Base-by-base conservation (phyloP, 1,140 invertebrate species). In the Asobara japonica region DNA sequence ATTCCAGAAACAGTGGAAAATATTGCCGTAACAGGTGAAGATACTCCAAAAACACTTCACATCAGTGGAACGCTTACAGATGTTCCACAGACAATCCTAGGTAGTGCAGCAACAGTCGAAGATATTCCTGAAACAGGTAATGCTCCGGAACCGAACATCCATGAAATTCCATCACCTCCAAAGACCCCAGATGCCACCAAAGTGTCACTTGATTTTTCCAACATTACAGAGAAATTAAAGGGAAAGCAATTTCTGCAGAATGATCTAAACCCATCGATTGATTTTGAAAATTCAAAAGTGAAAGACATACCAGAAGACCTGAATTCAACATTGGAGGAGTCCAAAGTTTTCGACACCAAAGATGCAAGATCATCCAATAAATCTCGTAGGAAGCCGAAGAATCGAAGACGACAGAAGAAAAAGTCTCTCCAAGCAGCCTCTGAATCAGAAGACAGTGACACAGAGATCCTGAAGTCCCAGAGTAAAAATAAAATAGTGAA, bases 401-500 rank as follows among this genome's bases (percentile, higher is more conserved):
- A 71, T n/a, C 27, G 56, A 7, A 70, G 27, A 56, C 80, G 73
- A 66, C 45, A 65, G 11, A 78, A 0, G 51, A 72, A 18, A 74
- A 69, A 51, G 72, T 13, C 6, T 25, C 62, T 71, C 48, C 0
- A 62, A 73, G 30, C 69, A 0, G 69, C 64, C 0, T 82, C 69
- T 77, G 0, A 84, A 80, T 13, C 83, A 86, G 0, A 56, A 66
- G 84, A 81, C 13, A 83, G 82, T 0, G 67, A 69, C 0, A 79
- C 79, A 6, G 78, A 78, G 2, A 69, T 66, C 0, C 60, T 64
- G 0, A 78, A 82, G 10, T 77, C 77, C 0, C 76, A 78, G 27
- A 85, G 77, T 33, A 88, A 88, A 27, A 80, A 74, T 4, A 86
- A 86, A 29, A 88, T 88, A 2, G 85, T 87, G 0, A 82, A 84